A percentile compares a stretch with the other conserved stretches of the same genome.
phyloP scores from a whole-genome alignment of 2,888 invertebrate genomes.

The Agrochola circellaris region DNA sequence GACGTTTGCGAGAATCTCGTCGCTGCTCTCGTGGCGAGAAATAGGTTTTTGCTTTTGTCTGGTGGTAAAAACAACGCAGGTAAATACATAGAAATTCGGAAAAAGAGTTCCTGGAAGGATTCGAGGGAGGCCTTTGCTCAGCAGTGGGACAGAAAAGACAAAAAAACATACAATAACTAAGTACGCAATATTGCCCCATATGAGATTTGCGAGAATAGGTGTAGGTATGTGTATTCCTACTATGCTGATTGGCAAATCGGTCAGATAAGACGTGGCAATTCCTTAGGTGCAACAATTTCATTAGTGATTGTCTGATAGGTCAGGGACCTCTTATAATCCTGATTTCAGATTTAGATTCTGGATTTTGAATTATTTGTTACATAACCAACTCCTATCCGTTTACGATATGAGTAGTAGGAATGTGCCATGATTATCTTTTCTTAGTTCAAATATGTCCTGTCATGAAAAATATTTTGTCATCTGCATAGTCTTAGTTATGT shows the following conservation, averaged over 20 bases:
- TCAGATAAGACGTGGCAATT: not conserved
- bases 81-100: not conserved
- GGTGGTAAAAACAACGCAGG: not conserved
- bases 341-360: not conserved
- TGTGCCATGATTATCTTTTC: not conserved
- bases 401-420: not conserved
- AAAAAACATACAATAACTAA: not conserved
- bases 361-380: not conserved
- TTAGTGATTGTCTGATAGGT: not conserved
- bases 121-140: not conserved
- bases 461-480: not conserved
- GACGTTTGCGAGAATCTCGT: conserved; percentile 84
- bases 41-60: conserved; percentile 72
- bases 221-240: not conserved
- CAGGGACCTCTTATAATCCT: not conserved
- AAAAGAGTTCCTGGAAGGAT: not conserved
- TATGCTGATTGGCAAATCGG: not conserved
- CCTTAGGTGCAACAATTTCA: not conserved
- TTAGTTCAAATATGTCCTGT: not conserved
- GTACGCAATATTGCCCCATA: not conserved
- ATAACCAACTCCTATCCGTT: too few species aligned
- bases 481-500: not conserved
- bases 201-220: not conserved
- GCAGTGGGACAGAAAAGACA: not conserved
- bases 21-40: conserved; percentile 81